phyloP scores from a whole-genome alignment of 2,797 vertebrate species.

The Peromyscus eremicus region DNA sequence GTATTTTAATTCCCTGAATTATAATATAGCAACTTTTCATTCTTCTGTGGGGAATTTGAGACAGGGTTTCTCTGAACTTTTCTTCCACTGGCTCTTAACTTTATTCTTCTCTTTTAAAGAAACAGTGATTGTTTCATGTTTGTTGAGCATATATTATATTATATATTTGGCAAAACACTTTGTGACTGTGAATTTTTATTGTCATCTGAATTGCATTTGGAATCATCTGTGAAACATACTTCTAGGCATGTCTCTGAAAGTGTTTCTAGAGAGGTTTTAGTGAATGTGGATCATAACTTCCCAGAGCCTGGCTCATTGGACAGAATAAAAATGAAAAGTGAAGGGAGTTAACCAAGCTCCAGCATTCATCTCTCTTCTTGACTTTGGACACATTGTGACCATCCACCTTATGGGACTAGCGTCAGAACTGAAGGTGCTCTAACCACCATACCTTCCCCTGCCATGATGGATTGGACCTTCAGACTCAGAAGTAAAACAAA shows the following conservation, averaged over 20 bases:
- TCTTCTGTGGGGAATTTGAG: not conserved
- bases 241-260: not conserved
- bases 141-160: not conserved
- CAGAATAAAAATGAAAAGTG: not conserved
- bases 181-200: not conserved
- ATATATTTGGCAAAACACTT: not conserved
- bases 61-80: not conserved
- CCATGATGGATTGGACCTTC: not conserved
- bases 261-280: not conserved
- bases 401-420: not conserved
- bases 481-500: not conserved
- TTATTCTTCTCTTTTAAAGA: not conserved
- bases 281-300: not conserved
- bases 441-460: not conserved
- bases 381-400: not conserved
- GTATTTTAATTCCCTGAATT: not conserved
- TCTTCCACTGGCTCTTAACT: not conserved
- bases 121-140: not conserved
- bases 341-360: no score
- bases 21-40: not conserved
- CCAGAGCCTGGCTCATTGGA: not conserved
- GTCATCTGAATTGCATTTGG: not conserved
- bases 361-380: not conserved
- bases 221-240: not conserved
- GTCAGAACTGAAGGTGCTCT: not conserved